phyloP scores from a whole-genome alignment of 30 jellyfish, hydroid and myxozoan species.

The Chironex yamaguchii region DNA sequence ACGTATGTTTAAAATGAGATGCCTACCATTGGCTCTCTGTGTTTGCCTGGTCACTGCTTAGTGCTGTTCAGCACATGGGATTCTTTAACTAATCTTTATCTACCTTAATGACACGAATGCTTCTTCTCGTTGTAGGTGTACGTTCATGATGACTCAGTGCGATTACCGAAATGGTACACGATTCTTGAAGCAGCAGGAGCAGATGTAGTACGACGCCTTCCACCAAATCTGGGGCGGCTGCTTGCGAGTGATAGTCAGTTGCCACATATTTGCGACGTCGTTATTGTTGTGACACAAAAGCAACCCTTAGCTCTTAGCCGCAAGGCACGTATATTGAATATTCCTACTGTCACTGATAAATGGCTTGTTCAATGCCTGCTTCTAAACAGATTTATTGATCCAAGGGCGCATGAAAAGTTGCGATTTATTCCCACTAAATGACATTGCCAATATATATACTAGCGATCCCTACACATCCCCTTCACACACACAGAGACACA shows the following conservation, averaged over 20 bases:
- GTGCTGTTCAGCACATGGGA: no score
- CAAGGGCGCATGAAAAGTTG: not conserved
- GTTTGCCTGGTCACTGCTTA: no score
- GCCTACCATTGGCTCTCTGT: no score
- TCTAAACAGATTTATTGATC: not conserved
- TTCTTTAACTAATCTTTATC: no score
- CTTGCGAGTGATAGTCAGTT: not conserved
- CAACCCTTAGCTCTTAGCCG: not conserved
- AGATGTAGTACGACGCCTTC: not conserved
- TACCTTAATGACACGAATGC: no score
- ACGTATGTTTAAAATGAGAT: no score
- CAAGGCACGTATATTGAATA: not conserved
- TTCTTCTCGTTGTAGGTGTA: not conserved
- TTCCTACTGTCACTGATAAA: not conserved
- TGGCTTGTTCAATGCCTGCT: not conserved
- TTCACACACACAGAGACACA: no score
- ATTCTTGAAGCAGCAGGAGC: not conserved
- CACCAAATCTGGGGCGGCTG: not conserved
- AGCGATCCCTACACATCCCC: no score
- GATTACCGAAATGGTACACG: not conserved
- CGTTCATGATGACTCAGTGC: not conserved
- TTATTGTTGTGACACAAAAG: not conserved
- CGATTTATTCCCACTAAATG: no score
- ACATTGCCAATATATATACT: no score
- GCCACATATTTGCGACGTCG: not conserved